phyloP scores from a whole-genome alignment of 23 tunicate species.

The Trididemnum miniatum region DNA sequence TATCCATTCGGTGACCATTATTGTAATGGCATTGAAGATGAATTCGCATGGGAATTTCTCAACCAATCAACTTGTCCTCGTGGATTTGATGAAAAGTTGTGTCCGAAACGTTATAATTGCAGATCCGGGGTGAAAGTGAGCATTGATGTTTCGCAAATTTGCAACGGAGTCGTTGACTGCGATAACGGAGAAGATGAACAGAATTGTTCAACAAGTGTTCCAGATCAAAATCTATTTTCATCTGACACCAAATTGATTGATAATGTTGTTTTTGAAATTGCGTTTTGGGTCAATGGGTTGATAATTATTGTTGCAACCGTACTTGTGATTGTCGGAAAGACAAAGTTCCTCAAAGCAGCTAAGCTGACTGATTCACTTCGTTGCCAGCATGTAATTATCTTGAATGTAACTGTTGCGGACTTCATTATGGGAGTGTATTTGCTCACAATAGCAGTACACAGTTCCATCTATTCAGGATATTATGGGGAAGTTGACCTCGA shows the following conservation, averaged over 20 bases:
- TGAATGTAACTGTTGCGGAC: slow-evolving; percentile 38
- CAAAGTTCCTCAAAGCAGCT: neutral
- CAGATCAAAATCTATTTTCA: neutral
- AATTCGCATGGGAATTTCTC: slow-evolving; percentile 24
- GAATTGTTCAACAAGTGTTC: neutral
- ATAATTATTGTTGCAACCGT: neutral
- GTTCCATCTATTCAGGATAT: slow-evolving; percentile 13
- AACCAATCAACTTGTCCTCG: slow-evolving; percentile 11
- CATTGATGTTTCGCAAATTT: neutral
- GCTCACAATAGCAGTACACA: slow-evolving; percentile 16
- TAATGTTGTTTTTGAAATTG: neutral
- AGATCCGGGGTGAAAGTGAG: neutral
- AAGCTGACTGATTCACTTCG: neutral
- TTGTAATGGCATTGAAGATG: slow-evolving; percentile 18
- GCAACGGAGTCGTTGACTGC: neutral
- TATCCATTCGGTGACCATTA: slow-evolving; percentile 23
- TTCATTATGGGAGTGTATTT: slow-evolving; percentile 43
- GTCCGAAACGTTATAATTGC: slow-evolving; percentile 26
- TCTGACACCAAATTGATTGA: slow-evolving; percentile 17
- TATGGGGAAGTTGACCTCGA: slow-evolving; percentile 34
- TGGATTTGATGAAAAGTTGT: slow-evolving; percentile 26
- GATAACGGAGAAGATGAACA: slow-evolving; percentile 16
- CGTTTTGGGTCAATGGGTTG: slow-evolving; percentile 27
- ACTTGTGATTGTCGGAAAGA: neutral
- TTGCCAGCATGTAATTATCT: slow-evolving; percentile 20